Percentiles rank a stretch among this genome's conserved stretches.
These are phyloP conservation scores for Agrypnia vestita DNA, from an alignment of 1,140 invertebrate genomes.

Conservation along the genomic window DNA sequence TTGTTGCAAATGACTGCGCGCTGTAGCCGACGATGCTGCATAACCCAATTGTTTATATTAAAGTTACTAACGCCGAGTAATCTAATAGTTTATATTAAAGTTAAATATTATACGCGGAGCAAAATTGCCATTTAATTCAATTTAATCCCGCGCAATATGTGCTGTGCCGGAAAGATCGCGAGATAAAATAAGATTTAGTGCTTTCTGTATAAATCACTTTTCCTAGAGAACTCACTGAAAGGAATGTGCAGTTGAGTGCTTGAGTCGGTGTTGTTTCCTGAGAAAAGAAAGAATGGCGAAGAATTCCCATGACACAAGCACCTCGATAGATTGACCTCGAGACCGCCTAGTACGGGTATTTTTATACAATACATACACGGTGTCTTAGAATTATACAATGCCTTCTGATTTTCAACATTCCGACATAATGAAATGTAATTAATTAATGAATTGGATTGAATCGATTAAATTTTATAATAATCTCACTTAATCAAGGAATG, in stretches of 20 bases:
- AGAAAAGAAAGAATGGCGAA: slow-evolving; percentile 31
- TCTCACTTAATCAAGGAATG: too few species aligned
- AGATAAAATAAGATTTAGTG: too few species aligned
- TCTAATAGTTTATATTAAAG: neutral
- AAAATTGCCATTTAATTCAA: too few species aligned
- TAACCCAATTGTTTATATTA: slow-evolving; percentile 22
- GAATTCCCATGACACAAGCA: slow-evolving; percentile 23
- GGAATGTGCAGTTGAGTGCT: slow-evolving; percentile 24
- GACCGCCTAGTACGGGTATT: neutral
- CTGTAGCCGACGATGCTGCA: neutral
- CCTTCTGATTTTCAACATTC: too few species aligned
- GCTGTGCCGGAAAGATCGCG: too few species aligned
- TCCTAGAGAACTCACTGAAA: neutral
- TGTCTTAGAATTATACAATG: too few species aligned
- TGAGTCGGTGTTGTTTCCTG: slow-evolving; percentile 15
- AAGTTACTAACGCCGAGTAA: neutral
- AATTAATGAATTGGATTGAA: too few species aligned
- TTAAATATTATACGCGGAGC: neutral
- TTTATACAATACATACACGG: neutral
- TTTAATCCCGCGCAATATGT: too few species aligned
- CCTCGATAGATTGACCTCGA: slow-evolving; percentile 30
- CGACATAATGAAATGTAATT: too few species aligned
- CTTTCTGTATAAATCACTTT: neutral
- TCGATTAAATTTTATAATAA: too few species aligned
- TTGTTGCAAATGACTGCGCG: slow-evolving; percentile 34